Percentiles rank a stretch among this genome's conserved stretches.
These are phyloP conservation scores for Austrolebias charrua DNA, from an alignment of 2,797 vertebrate genomes.

Conservation along the genomic window DNA sequence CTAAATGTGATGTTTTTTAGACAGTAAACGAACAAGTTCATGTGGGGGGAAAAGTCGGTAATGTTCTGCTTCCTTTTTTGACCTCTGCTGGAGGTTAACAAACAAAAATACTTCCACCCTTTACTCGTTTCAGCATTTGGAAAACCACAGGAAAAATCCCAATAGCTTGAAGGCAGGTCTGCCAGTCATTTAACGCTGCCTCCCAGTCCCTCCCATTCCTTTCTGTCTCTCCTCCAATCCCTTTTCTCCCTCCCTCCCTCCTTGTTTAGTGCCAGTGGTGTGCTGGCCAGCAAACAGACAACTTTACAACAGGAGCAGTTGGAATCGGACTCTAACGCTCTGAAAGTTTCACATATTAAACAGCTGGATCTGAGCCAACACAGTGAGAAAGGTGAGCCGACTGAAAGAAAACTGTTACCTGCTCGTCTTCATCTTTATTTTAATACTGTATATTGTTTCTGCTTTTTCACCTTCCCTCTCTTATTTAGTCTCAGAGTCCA, in stretches of 20 bases:
- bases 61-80: too few relatives aligned
- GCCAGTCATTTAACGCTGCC: conserved; percentile 1
- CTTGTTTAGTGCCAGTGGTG: conserved; percentile 8
- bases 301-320: conserved; percentile 27
- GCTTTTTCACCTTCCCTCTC: background rate
- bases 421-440: background rate
- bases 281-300: conserved; percentile 18
- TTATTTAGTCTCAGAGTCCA: background rate
- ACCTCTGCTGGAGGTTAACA: background rate
- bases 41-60: too few relatives aligned
- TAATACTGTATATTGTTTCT: background rate
- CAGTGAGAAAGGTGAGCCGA: conserved; percentile 40
- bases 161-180: conserved; percentile 9
- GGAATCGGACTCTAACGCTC: conserved; percentile 26
- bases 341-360: conserved; percentile 9
- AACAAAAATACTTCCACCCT: background rate
- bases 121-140: background rate
- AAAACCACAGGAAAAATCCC: background rate
- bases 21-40: background rate
- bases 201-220: conserved; percentile 12
- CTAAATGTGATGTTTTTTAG: background rate
- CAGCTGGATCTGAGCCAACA: conserved; percentile 1
- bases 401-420: conserved; percentile 4
- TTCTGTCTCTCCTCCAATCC: conserved; percentile 21
- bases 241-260: conserved; percentile 24